A percentile compares a stretch with the other conserved stretches of the same genome.
Evolutionary conservation across 2,797 vertebrate species (phyloP).

Genomic region (Delichon dasypus): DNA sequence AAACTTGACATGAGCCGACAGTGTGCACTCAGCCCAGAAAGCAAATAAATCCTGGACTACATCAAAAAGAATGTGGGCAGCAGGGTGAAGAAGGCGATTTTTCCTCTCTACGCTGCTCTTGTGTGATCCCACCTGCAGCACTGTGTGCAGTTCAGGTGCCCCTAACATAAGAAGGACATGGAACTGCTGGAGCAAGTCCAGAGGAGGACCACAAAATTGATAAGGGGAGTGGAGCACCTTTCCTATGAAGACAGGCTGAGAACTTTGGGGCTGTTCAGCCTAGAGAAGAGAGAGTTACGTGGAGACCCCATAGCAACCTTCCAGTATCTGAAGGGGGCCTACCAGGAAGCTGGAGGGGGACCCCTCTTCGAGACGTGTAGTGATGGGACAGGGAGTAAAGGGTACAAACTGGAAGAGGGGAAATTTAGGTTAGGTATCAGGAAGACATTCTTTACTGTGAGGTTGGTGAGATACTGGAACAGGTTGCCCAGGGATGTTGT

Average conservation of each 20-base stretch:
- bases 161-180: background rate
- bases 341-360: background rate
- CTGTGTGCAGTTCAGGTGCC: background rate
- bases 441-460: background rate
- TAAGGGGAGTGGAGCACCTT: background rate
- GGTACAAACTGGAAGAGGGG: background rate
- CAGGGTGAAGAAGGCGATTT: background rate
- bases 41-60: background rate
- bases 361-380: background rate
- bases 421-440: background rate
- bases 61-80: background rate
- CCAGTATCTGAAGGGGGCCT: background rate
- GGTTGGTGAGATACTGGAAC: background rate
- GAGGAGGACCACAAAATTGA: background rate
- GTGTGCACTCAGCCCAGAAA: background rate
- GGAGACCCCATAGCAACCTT: background rate
- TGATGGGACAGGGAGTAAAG: background rate
- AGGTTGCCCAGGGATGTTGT: background rate
- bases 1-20: background rate
- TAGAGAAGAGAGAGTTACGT: background rate
- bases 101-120: background rate
- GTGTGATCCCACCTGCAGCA: background rate
- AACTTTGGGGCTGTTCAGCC: background rate
- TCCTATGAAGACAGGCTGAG: background rate
- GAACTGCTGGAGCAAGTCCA: background rate